Evolutionary conservation across 53 echinoderm and acorn worm species (phyloP).

Genomic region (Arbacia lixula): DNA sequence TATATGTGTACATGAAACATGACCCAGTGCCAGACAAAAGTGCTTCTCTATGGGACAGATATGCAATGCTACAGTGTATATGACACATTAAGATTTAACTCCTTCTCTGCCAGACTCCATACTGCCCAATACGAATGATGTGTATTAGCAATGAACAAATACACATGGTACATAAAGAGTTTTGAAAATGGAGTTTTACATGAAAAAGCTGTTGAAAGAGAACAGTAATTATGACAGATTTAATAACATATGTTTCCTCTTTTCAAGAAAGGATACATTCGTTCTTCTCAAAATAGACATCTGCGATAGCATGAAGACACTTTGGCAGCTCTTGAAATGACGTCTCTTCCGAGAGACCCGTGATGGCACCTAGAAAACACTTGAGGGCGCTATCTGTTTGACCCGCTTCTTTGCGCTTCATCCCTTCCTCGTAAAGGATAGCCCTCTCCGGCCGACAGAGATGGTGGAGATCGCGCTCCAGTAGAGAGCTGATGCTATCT

Average conservation of each 20-base stretch:
- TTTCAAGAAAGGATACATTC: constrained; percentile 99
- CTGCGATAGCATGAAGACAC: constrained; percentile 90
- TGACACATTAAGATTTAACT: no score
- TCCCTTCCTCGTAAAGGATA: constrained; percentile 69
- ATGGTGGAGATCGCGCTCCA: constrained; percentile 21
- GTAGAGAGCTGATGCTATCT: not conserved
- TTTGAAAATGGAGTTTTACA: not conserved
- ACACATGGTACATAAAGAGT: not conserved
- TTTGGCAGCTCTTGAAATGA: constrained; percentile 80
- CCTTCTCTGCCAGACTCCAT: no score
- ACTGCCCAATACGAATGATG: no score
- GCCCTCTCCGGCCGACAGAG: constrained; percentile 56
- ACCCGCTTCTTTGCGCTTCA: constrained; percentile 58
- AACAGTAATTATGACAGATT: not conserved
- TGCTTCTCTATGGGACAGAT: no score
- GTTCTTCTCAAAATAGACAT: constrained; percentile 92
- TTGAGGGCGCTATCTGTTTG: constrained; percentile 72
- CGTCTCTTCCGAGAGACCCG: constrained; percentile 74
- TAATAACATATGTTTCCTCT: not conserved
- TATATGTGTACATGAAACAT: no score
- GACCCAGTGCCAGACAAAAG: no score
- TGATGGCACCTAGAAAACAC: constrained; percentile 77
- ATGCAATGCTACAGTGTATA: no score
- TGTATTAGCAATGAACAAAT: no score
- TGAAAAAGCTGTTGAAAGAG: not conserved